Percentiles rank a stretch among this genome's conserved stretches.
These are phyloP conservation scores for Hippasteria phrygiana DNA, from an alignment of 53 echinoderm and acorn worm genomes.

Conservation along the genomic window DNA sequence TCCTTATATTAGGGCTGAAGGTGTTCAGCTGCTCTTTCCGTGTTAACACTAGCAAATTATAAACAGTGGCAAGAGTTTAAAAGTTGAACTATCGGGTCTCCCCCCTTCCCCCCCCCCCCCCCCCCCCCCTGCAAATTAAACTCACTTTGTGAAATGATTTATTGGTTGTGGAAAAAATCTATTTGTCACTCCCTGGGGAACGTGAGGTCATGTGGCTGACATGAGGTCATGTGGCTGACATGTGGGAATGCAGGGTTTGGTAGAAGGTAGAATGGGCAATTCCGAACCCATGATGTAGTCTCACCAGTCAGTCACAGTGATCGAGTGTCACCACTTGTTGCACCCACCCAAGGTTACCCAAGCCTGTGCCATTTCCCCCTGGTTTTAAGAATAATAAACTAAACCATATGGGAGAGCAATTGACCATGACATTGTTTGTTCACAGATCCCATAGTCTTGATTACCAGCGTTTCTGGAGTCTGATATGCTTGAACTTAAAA, in stretches of 20 bases:
- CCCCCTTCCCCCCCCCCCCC: too few relatives aligned
- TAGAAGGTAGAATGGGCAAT: background rate
- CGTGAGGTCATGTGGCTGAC: conserved; percentile 36
- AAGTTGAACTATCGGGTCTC: conserved; percentile 34
- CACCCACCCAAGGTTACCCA: conserved; percentile 20
- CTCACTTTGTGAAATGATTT: background rate
- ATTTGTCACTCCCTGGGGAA: conserved; percentile 4
- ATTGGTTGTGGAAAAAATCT: background rate
- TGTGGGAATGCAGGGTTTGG: conserved; percentile 40
- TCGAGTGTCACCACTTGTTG: background rate
- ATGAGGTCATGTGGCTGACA: conserved; percentile 50
- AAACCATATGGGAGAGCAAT: conserved; percentile 43
- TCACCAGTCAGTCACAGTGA: background rate
- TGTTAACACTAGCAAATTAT: background rate
- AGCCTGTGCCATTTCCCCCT: background rate
- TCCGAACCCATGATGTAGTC: background rate
- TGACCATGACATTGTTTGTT: conserved; percentile 58
- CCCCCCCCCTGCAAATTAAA: too few relatives aligned
- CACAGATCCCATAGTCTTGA: conserved; percentile 21
- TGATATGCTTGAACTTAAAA: background rate
- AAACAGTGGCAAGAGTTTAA: conserved; percentile 21
- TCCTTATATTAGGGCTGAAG: background rate
- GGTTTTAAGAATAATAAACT: conserved; percentile 32
- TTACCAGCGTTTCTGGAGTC: background rate
- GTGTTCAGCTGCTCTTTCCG: background rate